Conservation (phyloP, 2,113 vertebrate species). For the Salvator merianae region DNA sequence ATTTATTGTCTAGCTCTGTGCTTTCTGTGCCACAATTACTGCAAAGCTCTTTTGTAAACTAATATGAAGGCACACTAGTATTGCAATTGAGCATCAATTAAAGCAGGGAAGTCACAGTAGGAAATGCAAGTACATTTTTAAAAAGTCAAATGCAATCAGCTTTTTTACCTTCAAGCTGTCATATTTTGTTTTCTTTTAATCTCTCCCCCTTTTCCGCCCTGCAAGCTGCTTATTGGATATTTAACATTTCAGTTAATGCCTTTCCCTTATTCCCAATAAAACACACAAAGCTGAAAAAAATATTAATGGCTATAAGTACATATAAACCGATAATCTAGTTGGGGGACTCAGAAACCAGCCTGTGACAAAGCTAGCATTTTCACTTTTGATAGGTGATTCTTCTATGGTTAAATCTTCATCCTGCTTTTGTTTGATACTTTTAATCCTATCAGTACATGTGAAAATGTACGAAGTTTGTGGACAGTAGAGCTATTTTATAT, state of each 20-base stretch:
- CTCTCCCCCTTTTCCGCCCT: slow-evolving; percentile 6
- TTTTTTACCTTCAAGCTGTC: slow-evolving; percentile 61
- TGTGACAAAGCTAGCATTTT: neutral
- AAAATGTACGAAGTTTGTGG: too few species aligned
- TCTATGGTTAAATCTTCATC: neutral
- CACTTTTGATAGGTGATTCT: neutral
- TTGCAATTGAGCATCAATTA: slow-evolving; percentile 57
- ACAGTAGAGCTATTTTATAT: too few species aligned
- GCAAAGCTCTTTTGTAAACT: slow-evolving; percentile 63
- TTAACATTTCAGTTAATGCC: slow-evolving; percentile 25
- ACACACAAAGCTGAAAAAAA: slow-evolving; percentile 41
- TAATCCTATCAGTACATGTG: too few species aligned
- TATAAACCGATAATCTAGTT: neutral
- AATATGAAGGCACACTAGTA: slow-evolving; percentile 55
- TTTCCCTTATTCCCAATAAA: slow-evolving; percentile 41
- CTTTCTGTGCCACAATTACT: slow-evolving; percentile 61
- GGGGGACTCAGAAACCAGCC: neutral
- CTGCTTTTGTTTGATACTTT: neutral
- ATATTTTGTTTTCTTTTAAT: slow-evolving; percentile 52
- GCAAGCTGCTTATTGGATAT: slow-evolving; percentile 30
- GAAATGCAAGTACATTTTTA: slow-evolving; percentile 60
- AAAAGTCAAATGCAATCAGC: slow-evolving; percentile 65
- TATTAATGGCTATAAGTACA: slow-evolving; percentile 3
- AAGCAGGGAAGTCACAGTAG: slow-evolving; percentile 48
- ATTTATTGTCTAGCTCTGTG: slow-evolving; percentile 63